Percentiles rank a stretch among this genome's conserved stretches.
These are phyloP conservation scores for Ispidina picta DNA, from an alignment of 2,797 vertebrate genomes.

Conservation along the genomic window DNA sequence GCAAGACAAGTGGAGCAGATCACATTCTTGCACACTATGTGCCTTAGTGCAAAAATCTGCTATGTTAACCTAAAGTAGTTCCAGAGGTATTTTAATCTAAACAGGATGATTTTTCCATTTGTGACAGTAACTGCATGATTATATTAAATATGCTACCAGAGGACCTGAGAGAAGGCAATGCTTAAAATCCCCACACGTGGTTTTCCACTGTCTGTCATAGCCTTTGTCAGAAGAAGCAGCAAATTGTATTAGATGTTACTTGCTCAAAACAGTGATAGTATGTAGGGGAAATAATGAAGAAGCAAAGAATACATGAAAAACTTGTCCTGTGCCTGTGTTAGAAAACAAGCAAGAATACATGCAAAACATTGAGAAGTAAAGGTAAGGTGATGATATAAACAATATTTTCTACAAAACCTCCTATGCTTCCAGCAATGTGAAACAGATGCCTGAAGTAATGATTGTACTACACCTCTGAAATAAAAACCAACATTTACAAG, in stretches of 20 bases:
- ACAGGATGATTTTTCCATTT: neutral
- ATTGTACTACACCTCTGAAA: neutral
- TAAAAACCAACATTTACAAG: neutral
- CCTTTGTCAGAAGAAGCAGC: neutral
- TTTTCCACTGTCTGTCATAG: neutral
- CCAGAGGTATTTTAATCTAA: neutral
- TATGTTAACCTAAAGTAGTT: neutral
- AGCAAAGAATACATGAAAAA: neutral
- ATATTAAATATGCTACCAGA: neutral
- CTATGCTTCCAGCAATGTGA: neutral
- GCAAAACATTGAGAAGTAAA: neutral
- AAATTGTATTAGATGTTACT: neutral
- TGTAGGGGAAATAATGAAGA: neutral
- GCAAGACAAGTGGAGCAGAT: neutral
- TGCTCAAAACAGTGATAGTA: neutral
- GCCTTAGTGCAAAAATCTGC: neutral
- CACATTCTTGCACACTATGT: neutral
- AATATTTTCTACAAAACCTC: neutral
- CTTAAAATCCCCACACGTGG: neutral
- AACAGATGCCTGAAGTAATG: neutral
- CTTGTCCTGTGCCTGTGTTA: neutral
- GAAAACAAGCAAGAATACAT: neutral
- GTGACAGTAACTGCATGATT: rapidly evolving
- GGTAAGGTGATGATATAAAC: neutral
- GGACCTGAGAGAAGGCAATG: neutral